phyloP scores from a whole-genome alignment of 2,113 vertebrate species.

The Sitta europaea region DNA sequence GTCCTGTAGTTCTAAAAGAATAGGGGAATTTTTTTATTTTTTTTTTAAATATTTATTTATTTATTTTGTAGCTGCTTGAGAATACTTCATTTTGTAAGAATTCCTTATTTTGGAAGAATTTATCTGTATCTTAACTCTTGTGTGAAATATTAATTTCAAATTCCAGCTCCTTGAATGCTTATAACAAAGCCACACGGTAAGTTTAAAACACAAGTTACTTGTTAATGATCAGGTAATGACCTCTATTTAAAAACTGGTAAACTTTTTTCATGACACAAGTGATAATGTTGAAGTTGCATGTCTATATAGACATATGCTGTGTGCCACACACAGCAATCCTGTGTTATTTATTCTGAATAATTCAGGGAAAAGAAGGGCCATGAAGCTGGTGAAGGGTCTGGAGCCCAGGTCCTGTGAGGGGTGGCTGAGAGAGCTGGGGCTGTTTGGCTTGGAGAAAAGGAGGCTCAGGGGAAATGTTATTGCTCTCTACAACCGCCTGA shows the following conservation, averaged over 20 bases:
- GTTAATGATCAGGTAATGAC: neutral
- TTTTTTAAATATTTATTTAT: neutral
- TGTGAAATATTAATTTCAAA: neutral
- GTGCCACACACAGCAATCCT: neutral
- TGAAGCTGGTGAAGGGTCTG: neutral
- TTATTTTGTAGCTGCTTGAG: neutral
- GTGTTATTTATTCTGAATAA: neutral
- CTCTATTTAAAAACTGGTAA: neutral
- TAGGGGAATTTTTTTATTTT: neutral
- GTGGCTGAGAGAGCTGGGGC: neutral
- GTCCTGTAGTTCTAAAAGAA: neutral
- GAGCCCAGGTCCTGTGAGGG: neutral
- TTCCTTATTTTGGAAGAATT: neutral
- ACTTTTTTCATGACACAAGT: neutral
- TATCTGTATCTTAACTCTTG: neutral
- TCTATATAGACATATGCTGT: neutral
- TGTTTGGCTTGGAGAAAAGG: neutral
- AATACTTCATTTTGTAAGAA: neutral
- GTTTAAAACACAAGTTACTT: neutral
- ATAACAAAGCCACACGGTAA: neutral
- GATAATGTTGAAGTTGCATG: neutral
- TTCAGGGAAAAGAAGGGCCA: neutral
- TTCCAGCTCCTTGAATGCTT: neutral
- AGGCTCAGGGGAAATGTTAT: neutral
- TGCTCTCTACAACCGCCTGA: neutral